Percentiles rank a stretch among this genome's conserved stretches.
phyloP scores from a whole-genome alignment of 2,797 vertebrate species.

The Pitangus sulphuratus region DNA sequence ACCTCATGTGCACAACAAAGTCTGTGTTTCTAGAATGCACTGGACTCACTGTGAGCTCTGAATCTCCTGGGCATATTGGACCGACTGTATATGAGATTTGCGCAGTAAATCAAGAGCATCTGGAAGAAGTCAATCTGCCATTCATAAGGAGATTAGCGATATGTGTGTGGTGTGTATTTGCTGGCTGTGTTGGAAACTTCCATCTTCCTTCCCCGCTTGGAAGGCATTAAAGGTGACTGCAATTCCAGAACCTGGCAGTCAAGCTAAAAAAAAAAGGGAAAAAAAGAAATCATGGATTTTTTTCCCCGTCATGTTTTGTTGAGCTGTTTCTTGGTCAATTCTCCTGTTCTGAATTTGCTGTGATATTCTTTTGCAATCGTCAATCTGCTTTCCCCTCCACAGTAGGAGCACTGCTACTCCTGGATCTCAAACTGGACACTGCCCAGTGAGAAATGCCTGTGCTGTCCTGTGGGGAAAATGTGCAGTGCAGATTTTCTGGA shows the following conservation, averaged over 20 bases:
- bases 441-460: not conserved
- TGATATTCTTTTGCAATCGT: not conserved
- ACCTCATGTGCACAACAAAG: not conserved
- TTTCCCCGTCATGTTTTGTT: not conserved
- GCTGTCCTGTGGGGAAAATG: not conserved
- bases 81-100: not conserved
- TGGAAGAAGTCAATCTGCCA: constrained; percentile 1
- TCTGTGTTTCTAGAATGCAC: not conserved
- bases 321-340: not conserved
- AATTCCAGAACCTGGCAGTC: not conserved
- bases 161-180: not conserved
- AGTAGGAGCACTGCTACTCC: not conserved
- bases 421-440: not conserved
- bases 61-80: not conserved
- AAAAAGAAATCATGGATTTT: not conserved
- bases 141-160: not conserved
- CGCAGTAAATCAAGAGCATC: not conserved
- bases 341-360: not conserved
- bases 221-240: not conserved
- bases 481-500: not conserved
- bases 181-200: not conserved
- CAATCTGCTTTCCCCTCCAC: not conserved
- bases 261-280: not conserved
- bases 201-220: not conserved
- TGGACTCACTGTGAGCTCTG: not conserved